Evolutionary conservation across 2,888 invertebrate genomes (phyloP), one percentile per base, ranked within the genome.

Genomic region (Protophormia terraenovae): DNA sequence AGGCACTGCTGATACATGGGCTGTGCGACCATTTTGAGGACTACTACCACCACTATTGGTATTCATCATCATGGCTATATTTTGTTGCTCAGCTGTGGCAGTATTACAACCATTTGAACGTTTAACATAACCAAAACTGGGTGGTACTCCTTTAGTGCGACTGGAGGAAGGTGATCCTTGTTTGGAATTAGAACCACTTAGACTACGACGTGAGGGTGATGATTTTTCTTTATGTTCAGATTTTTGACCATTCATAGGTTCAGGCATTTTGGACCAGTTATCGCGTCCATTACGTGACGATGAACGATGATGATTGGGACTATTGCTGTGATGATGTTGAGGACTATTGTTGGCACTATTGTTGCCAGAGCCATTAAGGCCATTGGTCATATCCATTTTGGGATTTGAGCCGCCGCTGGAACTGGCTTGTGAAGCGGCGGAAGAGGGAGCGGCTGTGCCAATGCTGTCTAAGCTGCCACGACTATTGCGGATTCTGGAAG

Each of bases 71-170:
- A 93, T 90, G 75, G 90, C 89, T 3, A 92, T 91, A 73, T 92
- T 92, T 83, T 92, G 92, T 58, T 92, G 91, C 62, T 93, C 93
- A 2, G 91, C 92, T 2, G 92, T 91, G 47, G 92, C 94, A 60
- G 93, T 93, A 77, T 94, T 94, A 7, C 93, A 93, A 53, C 95
- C 95, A 87, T 95, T 95, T 84, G 95, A 94, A 88, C 97, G 94
- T 91, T 97, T 97, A 60, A 97, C 96, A 91, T 97, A 97, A 71
- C 97, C 97, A 90, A 97, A 97, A 92, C 95, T 97, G 89, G 97
- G 96, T 8, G 97, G 97, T 14, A 96, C 96, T 14, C 95, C 95
- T 92, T 97, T 97, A 47, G 95, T 95, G 89, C 95, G 94, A 19
- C 90, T 81, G 27, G 91, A 84, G 5, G 78, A 89, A 19, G 91